Base-by-base conservation (phyloP, 2,797 vertebrate species). In the Erithacus rubecula region DNA sequence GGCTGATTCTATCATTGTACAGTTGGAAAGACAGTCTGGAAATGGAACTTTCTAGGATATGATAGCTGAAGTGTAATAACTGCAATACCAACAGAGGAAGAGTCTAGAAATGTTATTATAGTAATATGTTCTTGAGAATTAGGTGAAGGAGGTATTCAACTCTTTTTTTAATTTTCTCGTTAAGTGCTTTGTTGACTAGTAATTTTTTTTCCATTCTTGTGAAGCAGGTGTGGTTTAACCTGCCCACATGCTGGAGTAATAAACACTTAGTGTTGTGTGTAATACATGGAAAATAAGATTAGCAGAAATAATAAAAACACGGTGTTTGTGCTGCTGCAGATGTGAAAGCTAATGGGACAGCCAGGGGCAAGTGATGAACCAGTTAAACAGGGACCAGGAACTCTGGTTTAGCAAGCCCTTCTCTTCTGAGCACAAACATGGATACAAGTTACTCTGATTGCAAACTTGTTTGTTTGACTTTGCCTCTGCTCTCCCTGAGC, bases 301-400 rank as follows among this genome's bases (percentile, higher is more conserved):
- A 92, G 52, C 67, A 87, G 82, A 79, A 96, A 63, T 86, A 88
- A 85, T 79, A 58, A 90, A 91, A 92, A 67, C 34, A 34, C 1
- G 1, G 16, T 70, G 90, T 76, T 89, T 89, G 71, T 83, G 77
- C 77, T 83, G 36, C 81, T 90, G 91, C 36, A 83, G 85, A 92
- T 80, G 81, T 8, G 74, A 70, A 69, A 83, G 46, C 55, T 94
- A 39, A 78, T 87, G 72, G 85, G 75, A 39, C 24, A 64, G 78
- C 95, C 89, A 87, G 69, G 79, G 94, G 90, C 80, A 47, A 87
- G 70, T 3, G 49, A 63, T 62, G 92, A 96, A 96, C 94, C 89
- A 93, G 96, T 95, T 89, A 8, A 55, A 46, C 95, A 74, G 77
- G 94, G 95, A 87, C 65, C 83, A 46, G 83, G 87, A 47, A 8